Evolutionary conservation across 1,140 invertebrate species (phyloP).

Genomic region (Phocides pigmalion): DNA sequence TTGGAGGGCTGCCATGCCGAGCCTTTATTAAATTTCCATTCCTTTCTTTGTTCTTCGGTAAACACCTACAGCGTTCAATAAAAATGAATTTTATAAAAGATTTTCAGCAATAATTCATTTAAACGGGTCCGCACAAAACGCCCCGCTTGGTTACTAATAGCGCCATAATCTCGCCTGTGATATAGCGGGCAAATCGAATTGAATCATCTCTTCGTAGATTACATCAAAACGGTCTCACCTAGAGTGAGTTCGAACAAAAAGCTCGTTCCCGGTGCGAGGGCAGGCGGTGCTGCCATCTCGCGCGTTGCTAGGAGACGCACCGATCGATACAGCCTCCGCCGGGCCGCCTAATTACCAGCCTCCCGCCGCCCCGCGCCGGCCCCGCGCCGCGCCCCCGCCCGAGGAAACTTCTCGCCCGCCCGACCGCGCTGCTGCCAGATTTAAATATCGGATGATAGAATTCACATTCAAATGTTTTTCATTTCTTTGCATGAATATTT

Average conservation of each 20-base stretch:
- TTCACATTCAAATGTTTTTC: constrained; percentile 79
- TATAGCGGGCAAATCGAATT: constrained; percentile 57
- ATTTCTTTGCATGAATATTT: constrained; percentile 69
- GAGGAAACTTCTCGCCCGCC: constrained; percentile 54
- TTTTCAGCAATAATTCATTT: constrained; percentile 33
- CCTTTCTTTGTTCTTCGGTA: constrained; percentile 39
- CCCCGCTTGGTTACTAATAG: constrained; percentile 47
- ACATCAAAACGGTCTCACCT: constrained; percentile 77
- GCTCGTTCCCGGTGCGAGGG: constrained; percentile 57
- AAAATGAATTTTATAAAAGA: constrained; percentile 27
- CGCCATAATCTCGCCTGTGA: constrained; percentile 51
- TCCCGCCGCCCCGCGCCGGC: constrained; percentile 41
- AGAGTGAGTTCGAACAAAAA: constrained; percentile 74
- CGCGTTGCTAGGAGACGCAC: constrained; percentile 78
- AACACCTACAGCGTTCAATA: constrained; percentile 34
- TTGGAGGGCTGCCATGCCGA: constrained; percentile 46
- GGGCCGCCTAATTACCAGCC: constrained; percentile 78
- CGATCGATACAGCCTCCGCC: constrained; percentile 82
- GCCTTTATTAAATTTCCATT: constrained; percentile 51
- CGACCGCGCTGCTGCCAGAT: constrained; percentile 65
- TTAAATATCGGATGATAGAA: constrained; percentile 83
- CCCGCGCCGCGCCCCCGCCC: constrained; percentile 46
- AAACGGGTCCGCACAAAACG: constrained; percentile 21
- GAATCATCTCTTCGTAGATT: constrained; percentile 71
- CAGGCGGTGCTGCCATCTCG: constrained; percentile 75